phyloP scores from a whole-genome alignment of 2,888 invertebrate genomes.

The Melitaea athalia region DNA sequence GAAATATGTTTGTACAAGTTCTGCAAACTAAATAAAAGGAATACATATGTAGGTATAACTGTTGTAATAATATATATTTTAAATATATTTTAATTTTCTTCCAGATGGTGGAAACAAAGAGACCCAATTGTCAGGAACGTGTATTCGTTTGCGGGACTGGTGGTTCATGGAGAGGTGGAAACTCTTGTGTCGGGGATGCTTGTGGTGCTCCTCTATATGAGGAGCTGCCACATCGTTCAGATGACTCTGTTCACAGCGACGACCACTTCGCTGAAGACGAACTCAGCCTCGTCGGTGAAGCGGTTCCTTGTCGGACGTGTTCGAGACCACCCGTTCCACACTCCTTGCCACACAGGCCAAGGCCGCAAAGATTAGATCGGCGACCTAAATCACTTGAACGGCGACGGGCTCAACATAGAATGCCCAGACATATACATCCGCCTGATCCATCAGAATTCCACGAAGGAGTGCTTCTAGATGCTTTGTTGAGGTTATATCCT shows the following conservation, averaged over 20 bases:
- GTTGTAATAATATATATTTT: conserved; percentile 3
- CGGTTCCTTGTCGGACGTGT: conserved; percentile 74
- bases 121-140: conserved; percentile 81
- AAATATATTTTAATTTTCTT: conserved; percentile 50
- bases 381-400: conserved; percentile 81
- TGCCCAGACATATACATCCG: conserved; percentile 82
- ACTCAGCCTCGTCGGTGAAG: conserved; percentile 81
- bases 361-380: conserved; percentile 82
- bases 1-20: too few species aligned
- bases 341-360: conserved; percentile 82
- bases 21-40: too few species aligned
- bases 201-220: conserved; percentile 90
- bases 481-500: conserved; percentile 86
- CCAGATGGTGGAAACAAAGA: conserved; percentile 89
- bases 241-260: conserved; percentile 85
- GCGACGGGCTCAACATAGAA: conserved; percentile 69
- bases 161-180: conserved; percentile 82
- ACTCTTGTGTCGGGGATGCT: conserved; percentile 67
- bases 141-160: conserved; percentile 86
- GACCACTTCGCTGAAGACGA: conserved; percentile 94
- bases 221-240: conserved; percentile 86
- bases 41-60: background rate
- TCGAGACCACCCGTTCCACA: conserved; percentile 78
- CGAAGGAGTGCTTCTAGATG: conserved; percentile 90
- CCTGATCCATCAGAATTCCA: conserved; percentile 91